phyloP scores from a whole-genome alignment of 2,888 invertebrate genomes.

The Stenchaetothrips biformis region DNA sequence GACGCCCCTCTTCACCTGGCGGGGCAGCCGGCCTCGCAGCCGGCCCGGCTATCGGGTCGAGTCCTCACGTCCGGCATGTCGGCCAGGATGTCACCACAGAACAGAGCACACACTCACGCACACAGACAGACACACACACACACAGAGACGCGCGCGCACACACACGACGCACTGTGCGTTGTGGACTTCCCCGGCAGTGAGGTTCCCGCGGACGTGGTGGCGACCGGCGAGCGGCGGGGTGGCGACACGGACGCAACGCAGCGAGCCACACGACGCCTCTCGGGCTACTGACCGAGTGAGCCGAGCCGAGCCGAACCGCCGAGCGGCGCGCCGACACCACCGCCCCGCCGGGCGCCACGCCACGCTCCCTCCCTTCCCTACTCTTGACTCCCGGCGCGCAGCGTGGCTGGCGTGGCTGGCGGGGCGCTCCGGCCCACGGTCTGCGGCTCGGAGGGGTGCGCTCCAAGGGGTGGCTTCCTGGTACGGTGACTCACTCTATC shows the following conservation, averaged over 20 bases:
- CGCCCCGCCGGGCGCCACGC: background rate
- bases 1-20: background rate
- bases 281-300: slow-evolving; percentile 17
- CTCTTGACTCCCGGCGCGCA: background rate
- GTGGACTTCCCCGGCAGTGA: background rate
- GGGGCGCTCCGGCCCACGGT: too few species aligned
- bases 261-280: background rate
- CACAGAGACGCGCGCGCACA: too few species aligned
- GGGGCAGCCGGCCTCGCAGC: background rate
- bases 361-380: background rate
- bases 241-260: background rate
- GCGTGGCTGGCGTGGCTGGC: too few species aligned
- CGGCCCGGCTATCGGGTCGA: background rate
- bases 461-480: slow-evolving; percentile 2
- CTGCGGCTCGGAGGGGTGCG: background rate
- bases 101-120: too few species aligned
- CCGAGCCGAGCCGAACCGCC: background rate
- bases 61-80: background rate
- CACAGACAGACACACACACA: too few species aligned
- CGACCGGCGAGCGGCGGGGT: background rate
- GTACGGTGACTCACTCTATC: slow-evolving; percentile 9
- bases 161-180: too few species aligned
- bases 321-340: background rate
- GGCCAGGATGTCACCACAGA: background rate
- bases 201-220: background rate